Evolutionary conservation across 1,140 invertebrate species (phyloP).

Genomic region (Pseudobourletiella spinata): DNA sequence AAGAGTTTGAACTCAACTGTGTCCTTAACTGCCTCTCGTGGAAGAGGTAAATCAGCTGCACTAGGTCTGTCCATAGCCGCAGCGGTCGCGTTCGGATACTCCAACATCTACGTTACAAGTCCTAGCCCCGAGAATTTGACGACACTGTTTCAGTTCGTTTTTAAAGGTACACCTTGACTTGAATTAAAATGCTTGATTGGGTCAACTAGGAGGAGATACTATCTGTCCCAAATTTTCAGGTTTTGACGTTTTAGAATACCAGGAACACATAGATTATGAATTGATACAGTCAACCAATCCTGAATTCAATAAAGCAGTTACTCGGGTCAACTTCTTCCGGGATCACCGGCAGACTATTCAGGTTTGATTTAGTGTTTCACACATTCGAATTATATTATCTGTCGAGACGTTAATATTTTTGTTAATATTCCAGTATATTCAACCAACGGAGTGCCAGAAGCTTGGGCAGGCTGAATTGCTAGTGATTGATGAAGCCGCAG

Average conservation of each 20-base stretch:
- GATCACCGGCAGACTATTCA: slow-evolving; percentile 96
- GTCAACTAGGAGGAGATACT: background rate
- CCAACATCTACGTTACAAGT: slow-evolving; percentile 96
- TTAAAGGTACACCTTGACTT: slow-evolving; percentile 58
- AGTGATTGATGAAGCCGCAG: slow-evolving; percentile 97
- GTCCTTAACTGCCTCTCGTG: slow-evolving; percentile 89
- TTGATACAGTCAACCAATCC: slow-evolving; percentile 92
- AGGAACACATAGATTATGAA: slow-evolving; percentile 94
- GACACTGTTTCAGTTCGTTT: slow-evolving; percentile 94
- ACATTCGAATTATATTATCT: background rate
- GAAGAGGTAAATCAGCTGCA: slow-evolving; percentile 95
- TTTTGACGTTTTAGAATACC: slow-evolving; percentile 88
- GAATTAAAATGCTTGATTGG: background rate
- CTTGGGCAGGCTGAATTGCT: slow-evolving; percentile 88
- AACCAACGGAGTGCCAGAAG: slow-evolving; percentile 79
- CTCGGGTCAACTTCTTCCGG: slow-evolving; percentile 72
- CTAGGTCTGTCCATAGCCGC: slow-evolving; percentile 87
- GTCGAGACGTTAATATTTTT: background rate
- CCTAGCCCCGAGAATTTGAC: slow-evolving; percentile 97
- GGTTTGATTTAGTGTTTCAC: slow-evolving; percentile 44
- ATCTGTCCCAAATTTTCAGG: slow-evolving; percentile 44
- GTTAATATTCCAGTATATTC: slow-evolving; percentile 79
- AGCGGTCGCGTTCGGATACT: slow-evolving; percentile 79
- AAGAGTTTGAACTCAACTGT: slow-evolving; percentile 83
- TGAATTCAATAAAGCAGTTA: slow-evolving; percentile 93